Conservation (phyloP, 1,140 invertebrate species). For the Drosophila kanapiae region DNA sequence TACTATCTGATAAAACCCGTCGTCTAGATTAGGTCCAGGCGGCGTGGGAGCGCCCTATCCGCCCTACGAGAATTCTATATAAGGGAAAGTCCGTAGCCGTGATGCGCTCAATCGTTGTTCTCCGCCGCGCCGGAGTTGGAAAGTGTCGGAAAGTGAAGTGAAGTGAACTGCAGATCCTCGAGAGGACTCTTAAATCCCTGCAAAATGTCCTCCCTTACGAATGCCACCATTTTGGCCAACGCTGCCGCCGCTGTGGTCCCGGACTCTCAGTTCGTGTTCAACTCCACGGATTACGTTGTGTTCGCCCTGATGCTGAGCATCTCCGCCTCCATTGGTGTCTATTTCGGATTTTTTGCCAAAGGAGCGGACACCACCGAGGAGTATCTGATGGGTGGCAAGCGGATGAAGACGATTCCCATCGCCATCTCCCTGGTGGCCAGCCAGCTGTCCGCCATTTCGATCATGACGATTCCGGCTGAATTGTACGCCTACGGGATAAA, state of each 20-base stretch:
- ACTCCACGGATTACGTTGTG: constrained; percentile 87
- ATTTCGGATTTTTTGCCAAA: constrained; percentile 86
- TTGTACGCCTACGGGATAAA: constrained; percentile 92
- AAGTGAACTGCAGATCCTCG: not conserved
- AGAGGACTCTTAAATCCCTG: not conserved
- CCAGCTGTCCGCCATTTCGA: constrained; percentile 92
- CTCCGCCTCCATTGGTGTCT: constrained; percentile 89
- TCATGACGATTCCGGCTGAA: constrained; percentile 92
- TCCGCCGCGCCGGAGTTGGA: constrained; percentile 3
- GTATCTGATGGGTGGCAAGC: constrained; percentile 88
- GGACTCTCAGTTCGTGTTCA: constrained; percentile 81
- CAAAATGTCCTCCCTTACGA: constrained; percentile 54
- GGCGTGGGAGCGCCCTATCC: constrained; percentile 13
- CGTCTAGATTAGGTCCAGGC: constrained; percentile 31
- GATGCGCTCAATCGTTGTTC: constrained; percentile 30
- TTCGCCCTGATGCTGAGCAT: constrained; percentile 88
- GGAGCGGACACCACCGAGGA: constrained; percentile 87
- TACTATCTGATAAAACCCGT: constrained; percentile 6
- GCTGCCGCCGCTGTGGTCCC: constrained; percentile 8
- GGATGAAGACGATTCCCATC: constrained; percentile 89
- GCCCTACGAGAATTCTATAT: constrained; percentile 16
- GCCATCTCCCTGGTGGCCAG: constrained; percentile 89
- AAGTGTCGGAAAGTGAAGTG: constrained; percentile 6
- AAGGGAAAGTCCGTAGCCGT: constrained; percentile 8
- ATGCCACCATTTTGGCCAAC: constrained; percentile 36